phyloP scores from a whole-genome alignment of 2,113 vertebrate genomes.

The Mustelus asterias region DNA sequence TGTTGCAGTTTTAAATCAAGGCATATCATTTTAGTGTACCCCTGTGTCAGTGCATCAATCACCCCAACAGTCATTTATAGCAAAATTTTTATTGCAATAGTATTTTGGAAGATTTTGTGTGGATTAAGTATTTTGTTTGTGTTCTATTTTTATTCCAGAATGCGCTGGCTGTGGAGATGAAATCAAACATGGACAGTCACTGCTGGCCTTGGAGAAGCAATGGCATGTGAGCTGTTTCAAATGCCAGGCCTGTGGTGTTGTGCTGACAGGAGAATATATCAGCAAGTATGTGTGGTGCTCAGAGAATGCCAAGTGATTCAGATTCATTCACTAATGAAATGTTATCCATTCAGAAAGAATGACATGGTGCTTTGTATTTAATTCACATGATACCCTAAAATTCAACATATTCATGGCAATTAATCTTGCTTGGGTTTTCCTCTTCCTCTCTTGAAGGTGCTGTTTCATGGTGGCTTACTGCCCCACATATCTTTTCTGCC shows the following conservation, averaged over 20 bases:
- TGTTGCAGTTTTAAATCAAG: neutral
- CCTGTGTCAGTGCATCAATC: neutral
- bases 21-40: neutral
- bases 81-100: neutral
- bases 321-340: neutral
- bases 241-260: conserved; percentile 87
- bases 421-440: neutral
- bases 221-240: conserved; percentile 99
- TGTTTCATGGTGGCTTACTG: neutral
- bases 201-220: conserved; percentile 93
- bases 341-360: neutral
- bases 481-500: neutral
- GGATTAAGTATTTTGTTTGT: neutral
- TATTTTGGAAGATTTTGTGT: neutral
- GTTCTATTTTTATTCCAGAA: conserved; percentile 55
- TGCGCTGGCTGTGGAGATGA: conserved; percentile 92
- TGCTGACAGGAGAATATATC: conserved; percentile 96
- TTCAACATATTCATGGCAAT: neutral
- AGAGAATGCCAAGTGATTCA: neutral
- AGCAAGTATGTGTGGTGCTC: conserved; percentile 81
- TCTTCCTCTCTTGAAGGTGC: neutral
- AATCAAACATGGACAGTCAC: conserved; percentile 94
- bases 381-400: neutral
- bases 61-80: neutral
- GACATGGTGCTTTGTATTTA: neutral